Base-by-base conservation (phyloP, 2,888 invertebrate genomes). In the Stenichneumon culpator region DNA sequence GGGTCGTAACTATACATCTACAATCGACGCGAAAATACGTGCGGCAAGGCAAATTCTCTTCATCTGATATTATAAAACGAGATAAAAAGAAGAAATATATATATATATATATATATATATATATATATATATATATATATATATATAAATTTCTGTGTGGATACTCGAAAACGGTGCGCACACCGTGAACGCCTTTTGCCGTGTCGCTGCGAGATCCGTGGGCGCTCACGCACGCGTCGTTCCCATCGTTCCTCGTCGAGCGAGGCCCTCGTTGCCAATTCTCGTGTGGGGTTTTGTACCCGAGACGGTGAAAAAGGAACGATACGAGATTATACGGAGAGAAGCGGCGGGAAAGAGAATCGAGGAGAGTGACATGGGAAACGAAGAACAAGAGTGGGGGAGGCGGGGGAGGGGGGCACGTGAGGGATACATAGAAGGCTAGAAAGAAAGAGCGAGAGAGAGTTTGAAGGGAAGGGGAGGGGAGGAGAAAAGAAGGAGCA, bases 401-500 rank as follows among this genome's bases (percentile, higher is more conserved):
- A n/a, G 79, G 50, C 69, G n/a, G 77, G 80, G 52, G 39, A 57
- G 47, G 82, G 73, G 84, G 82, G 25, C 11, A 14, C 11, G 16
- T 16, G 60, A 60, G 60, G 25, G 60, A 60, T 25, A 5, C 28
- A 60, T 28, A 60, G 60, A 60, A 60, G 57, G 57, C 22, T 57
- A 25, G 6, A 60, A 60, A 11, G 72, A 57, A 19, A 28, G 54
- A 22, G 54, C 72, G 72, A 86, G 83, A 73, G 81, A 77, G 74
- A 19, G 86, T 50, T 44, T 50, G 82, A 79, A 36, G 36, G 69
- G 68, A 73, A 68, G 82, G 80, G 47, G 74, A 54, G 65, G 52
- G 52, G 60, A 65, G n/a, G 67, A 14, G 67, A 65, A 80, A 89
- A 87, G 90, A 89, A 89, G 89, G 89, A 89, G 88, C 25, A 89